Base-by-base conservation (phyloP, 1,140 invertebrate genomes). In the Drosophila bocki region DNA sequence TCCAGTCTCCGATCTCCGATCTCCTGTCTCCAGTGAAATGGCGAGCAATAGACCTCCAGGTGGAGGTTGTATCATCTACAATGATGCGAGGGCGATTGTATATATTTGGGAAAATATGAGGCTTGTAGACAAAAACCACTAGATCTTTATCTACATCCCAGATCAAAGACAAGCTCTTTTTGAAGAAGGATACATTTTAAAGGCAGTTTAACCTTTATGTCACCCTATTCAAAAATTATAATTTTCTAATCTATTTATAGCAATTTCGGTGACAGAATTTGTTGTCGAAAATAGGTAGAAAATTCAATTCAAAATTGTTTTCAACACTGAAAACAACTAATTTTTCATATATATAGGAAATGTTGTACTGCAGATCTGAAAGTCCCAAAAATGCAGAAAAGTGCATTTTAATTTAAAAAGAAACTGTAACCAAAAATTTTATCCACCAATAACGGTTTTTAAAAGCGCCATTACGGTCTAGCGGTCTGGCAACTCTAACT, bases 1-100 rank as follows among this genome's bases (percentile, higher is more conserved):
- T 57, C 8, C 35, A 9, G 17, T 45, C 7, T 45, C 13, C 26
- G 32, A 33, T 45, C 7, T 45, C 13, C 26, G 32, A 33, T 56
- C 50, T 54, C 26, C 60, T 13, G 29, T 13, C 50, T 53, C 32
- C 8, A 37, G 17, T 35, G 50, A 19, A 53, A 53, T 35, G 32
- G 22, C 17, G 17, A 37, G 7, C 51, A 2, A 9, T 5, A 37
- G 7, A 22, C 51, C 51, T 54, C 51, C 51, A 54, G 33, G 51
- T 54, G 6, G 29, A 32, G 29, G 19, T 37, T 53, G 5, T 0
- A 13, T 15, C 19, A 15, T 15, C 7, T 37, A 5, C 33, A 22
- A 22, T 54, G 12, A 15, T 13, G 8, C 17, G 32, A 7, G 29
- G 32, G 32, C 51, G 17, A 3, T 19, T 19, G 12, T 19, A 26